Conservation (phyloP, 2,797 vertebrate species). For the Zalophus californianus region DNA sequence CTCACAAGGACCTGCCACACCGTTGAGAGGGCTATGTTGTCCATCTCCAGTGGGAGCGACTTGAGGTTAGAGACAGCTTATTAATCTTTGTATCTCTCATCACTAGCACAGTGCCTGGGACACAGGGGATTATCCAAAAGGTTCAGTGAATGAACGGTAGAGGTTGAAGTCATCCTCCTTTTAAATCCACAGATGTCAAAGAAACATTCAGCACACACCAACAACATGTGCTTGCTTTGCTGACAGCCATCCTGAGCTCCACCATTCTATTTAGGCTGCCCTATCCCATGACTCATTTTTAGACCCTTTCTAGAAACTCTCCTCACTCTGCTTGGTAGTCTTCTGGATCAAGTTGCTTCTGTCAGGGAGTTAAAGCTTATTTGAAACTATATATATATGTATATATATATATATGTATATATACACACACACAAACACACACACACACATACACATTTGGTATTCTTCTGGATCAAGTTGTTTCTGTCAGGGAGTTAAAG, state of each 20-base stretch:
- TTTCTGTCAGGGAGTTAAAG: background rate
- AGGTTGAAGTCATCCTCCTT: background rate
- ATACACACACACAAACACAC: too few species aligned
- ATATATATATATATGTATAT: too few species aligned
- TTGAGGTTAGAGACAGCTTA: background rate
- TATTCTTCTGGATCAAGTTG: background rate
- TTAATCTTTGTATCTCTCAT: background rate
- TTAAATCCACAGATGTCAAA: background rate
- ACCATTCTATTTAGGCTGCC: background rate
- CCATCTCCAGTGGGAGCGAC: background rate
- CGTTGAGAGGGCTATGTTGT: background rate
- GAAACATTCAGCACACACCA: background rate
- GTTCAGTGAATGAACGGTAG: background rate
- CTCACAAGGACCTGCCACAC: background rate
- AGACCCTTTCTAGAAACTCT: background rate
- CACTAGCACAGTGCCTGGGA: background rate
- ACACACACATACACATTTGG: background rate
- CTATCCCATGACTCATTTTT: background rate
- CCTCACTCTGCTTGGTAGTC: background rate
- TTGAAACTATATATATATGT: background rate
- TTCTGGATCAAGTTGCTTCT: background rate
- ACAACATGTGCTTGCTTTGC: fast-evolving
- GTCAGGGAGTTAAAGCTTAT: background rate
- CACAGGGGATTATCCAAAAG: background rate
- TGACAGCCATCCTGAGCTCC: background rate